Conservation (phyloP, 2,113 vertebrate genomes). For the Syngnathus scovelli region DNA sequence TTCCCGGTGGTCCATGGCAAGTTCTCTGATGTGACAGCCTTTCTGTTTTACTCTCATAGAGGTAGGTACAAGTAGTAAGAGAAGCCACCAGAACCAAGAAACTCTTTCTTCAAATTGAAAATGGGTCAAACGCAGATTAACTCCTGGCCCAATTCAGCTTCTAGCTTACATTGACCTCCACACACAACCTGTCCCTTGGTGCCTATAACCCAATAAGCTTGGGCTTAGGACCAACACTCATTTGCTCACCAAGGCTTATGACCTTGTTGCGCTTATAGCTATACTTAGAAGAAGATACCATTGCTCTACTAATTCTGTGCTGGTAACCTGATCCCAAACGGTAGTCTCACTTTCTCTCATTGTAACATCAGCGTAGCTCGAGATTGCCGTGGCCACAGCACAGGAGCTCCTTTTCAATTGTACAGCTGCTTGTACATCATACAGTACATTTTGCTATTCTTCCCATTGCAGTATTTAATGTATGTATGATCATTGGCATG, state of each 20-base stretch:
- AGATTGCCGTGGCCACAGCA: not conserved
- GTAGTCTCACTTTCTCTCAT: not conserved
- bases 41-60: not conserved
- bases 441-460: not conserved
- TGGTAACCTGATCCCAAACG: constrained; percentile 6
- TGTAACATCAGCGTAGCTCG: not conserved
- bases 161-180: constrained; percentile 40
- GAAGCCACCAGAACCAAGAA: constrained; percentile 9
- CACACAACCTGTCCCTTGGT: constrained; percentile 34
- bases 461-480: not conserved
- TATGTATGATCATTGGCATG: not conserved
- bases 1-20: not conserved
- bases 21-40: too few relatives aligned
- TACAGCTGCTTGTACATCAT: not conserved
- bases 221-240: constrained; percentile 46
- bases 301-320: constrained; percentile 36
- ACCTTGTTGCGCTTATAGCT: constrained; percentile 24
- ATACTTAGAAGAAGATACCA: constrained; percentile 23
- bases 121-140: constrained; percentile 52
- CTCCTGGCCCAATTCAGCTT: constrained; percentile 37
- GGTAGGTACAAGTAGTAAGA: constrained; percentile 1
- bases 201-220: constrained; percentile 40
- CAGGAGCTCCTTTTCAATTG: not conserved
- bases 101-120: constrained; percentile 29
- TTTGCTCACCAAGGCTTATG: constrained; percentile 30